A percentile compares a stretch with the other conserved stretches of the same genome.
These are phyloP conservation scores for Parascotia fuliginaria DNA, from an alignment of 2,888 invertebrate species.

Conservation along the genomic window DNA sequence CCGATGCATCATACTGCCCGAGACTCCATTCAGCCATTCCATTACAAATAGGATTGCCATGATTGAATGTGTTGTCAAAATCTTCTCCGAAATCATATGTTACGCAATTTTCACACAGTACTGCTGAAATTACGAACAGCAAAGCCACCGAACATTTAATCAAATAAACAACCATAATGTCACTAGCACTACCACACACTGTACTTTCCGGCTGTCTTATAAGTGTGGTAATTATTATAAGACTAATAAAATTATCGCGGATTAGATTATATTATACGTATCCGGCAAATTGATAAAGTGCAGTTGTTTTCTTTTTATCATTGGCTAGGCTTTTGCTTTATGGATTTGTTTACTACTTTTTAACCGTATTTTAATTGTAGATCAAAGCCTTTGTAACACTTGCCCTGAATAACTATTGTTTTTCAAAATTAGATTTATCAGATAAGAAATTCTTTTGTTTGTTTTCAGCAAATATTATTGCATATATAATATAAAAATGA, in stretches of 20 bases:
- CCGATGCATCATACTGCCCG: conserved; percentile 34
- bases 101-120: conserved; percentile 43
- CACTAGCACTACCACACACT: conserved; percentile 32
- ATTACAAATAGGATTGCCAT: conserved; percentile 34
- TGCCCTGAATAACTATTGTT: no score
- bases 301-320: conserved; percentile 46
- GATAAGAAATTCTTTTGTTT: no score
- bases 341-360: conserved; percentile 13
- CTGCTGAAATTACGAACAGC: conserved; percentile 29
- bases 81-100: conserved; percentile 43
- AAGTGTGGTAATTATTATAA: conserved; percentile 36
- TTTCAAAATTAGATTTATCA: no score
- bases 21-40: conserved; percentile 38
- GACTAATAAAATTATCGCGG: conserved; percentile 44
- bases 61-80: conserved; percentile 37
- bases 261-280: conserved; percentile 46
- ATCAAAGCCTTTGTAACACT: no score
- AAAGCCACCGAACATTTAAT: conserved; percentile 25
- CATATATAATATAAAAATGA: no score
- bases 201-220: conserved; percentile 27
- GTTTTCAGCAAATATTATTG: no score
- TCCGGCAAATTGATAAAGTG: conserved; percentile 40
- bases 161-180: conserved; percentile 28
- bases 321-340: conserved; percentile 10
- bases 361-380: neutral